phyloP scores from a whole-genome alignment of 2,797 vertebrate species.

The Smutsia gigantea region DNA sequence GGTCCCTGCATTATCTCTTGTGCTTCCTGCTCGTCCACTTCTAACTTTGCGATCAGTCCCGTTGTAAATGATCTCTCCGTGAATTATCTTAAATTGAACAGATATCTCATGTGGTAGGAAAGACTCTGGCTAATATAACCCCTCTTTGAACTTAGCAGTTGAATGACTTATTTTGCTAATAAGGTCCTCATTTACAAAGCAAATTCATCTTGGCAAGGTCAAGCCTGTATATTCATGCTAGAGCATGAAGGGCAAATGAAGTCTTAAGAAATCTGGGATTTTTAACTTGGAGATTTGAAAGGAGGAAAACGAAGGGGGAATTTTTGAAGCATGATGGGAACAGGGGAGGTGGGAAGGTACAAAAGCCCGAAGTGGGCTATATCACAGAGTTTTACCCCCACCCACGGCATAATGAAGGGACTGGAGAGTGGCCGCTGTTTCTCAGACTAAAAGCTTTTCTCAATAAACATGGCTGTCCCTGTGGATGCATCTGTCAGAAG shows the following conservation, averaged over 20 bases:
- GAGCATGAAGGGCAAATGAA: not conserved
- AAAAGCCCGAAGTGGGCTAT: not conserved
- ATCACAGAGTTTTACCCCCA: not conserved
- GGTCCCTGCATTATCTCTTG: not conserved
- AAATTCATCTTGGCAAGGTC: not conserved
- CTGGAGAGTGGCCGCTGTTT: not conserved
- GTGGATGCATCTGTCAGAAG: not conserved
- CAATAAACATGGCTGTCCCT: not conserved
- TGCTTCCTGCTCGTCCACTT: not conserved
- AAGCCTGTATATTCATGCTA: not conserved
- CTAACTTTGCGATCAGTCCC: not conserved
- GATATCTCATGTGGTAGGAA: not conserved
- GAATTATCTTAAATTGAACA: slow-evolving; percentile 8
- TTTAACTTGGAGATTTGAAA: not conserved
- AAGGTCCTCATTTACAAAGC: not conserved
- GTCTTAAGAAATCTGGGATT: slow-evolving; percentile 32
- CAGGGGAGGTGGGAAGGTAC: not conserved
- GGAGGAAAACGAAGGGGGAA: not conserved
- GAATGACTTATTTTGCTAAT: not conserved
- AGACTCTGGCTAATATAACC: not conserved
- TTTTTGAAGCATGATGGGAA: not conserved
- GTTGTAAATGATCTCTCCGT: not conserved
- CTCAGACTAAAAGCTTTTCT: not conserved
- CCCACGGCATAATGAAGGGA: not conserved
- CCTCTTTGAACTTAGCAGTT: not conserved